These are phyloP conservation scores for Grammomys dolichurus DNA, from an alignment of 2,113 vertebrate genomes.

Conservation along the genomic window DNA sequence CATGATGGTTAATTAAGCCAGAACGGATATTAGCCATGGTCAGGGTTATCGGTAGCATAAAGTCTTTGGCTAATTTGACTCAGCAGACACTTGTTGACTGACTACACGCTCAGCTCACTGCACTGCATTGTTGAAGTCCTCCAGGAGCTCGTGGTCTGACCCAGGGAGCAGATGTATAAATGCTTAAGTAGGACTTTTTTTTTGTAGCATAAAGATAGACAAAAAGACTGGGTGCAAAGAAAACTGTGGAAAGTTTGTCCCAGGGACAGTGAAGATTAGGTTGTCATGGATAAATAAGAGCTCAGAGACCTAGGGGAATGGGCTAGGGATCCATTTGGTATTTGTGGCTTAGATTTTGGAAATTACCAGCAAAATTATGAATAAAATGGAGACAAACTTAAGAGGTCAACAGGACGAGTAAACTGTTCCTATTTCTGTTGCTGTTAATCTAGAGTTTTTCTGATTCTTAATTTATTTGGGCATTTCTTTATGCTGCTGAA, in stretches of 20 bases:
- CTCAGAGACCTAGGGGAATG: background rate
- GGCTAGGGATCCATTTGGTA: background rate
- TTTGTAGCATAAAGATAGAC: background rate
- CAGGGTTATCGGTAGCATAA: background rate
- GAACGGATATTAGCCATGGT: background rate
- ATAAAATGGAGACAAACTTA: conserved; percentile 43
- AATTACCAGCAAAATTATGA: conserved; percentile 28
- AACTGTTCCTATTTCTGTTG: conserved; percentile 48
- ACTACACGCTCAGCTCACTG: background rate
- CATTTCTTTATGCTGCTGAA: conserved; percentile 43
- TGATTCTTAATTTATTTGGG: background rate
- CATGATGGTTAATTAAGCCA: background rate
- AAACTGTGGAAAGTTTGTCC: background rate
- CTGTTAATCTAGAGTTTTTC: background rate
- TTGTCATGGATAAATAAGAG: background rate
- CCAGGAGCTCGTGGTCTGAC: background rate
- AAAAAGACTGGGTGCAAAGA: background rate
- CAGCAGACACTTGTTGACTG: background rate
- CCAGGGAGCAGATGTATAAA: background rate
- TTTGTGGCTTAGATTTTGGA: conserved; percentile 41
- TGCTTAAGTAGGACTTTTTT: background rate
- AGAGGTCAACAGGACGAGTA: background rate
- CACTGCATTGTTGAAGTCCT: background rate
- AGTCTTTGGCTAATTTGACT: conserved; percentile 11
- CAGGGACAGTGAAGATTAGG: background rate